These are phyloP conservation scores for Pungitius pungitius DNA, from an alignment of 2,113 vertebrate species.

Conservation along the genomic window DNA sequence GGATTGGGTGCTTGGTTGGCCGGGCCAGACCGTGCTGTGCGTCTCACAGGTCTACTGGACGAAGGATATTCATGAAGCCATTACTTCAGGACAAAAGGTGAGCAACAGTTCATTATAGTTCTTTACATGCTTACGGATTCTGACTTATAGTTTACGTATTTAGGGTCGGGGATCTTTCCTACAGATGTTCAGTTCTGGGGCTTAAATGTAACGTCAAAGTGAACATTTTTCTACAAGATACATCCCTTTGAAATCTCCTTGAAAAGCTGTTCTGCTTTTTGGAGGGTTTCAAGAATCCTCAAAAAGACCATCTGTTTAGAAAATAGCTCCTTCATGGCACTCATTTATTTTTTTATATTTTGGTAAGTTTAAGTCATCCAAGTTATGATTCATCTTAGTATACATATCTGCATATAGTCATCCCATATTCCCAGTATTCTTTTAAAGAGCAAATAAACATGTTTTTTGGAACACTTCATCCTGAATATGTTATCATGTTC, in stretches of 20 bases:
- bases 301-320: constrained; percentile 3
- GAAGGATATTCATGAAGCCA: constrained; percentile 82
- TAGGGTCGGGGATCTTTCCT: not conserved
- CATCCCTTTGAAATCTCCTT: constrained; percentile 3
- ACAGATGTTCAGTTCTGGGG: constrained; percentile 1
- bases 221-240: constrained; percentile 1
- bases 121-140: not conserved
- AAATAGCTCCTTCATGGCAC: not conserved
- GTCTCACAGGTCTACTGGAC: constrained; percentile 93
- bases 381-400: not conserved
- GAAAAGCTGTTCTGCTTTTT: not conserved
- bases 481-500: not conserved
- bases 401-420: too few relatives aligned
- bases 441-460: not conserved
- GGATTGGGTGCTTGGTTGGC: constrained; percentile 88
- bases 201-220: too few relatives aligned
- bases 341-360: not conserved
- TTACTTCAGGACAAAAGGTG: constrained; percentile 81
- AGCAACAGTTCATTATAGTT: not conserved
- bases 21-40: constrained; percentile 90
- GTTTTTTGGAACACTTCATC: not conserved
- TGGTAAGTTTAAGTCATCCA: not conserved
- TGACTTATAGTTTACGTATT: not conserved
- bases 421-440: not conserved
- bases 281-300: not conserved